These are phyloP conservation scores for Eonycteris spelaea DNA, from an alignment of 2,113 vertebrate species.

Conservation along the genomic window DNA sequence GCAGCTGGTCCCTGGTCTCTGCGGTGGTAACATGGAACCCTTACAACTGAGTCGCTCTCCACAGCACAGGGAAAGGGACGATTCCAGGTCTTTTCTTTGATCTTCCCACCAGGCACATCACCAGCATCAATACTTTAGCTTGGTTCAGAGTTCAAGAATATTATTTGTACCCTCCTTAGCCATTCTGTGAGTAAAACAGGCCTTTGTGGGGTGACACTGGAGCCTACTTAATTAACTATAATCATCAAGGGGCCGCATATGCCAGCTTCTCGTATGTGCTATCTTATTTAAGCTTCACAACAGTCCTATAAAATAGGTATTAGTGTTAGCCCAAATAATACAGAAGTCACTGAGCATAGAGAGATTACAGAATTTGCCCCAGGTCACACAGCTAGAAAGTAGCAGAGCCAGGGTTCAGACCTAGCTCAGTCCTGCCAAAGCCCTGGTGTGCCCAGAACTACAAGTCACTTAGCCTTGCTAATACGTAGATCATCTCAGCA, in stretches of 20 bases:
- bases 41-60: background rate
- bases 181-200: background rate
- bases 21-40: background rate
- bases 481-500: background rate
- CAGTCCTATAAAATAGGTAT: background rate
- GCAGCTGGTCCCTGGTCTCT: background rate
- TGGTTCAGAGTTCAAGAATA: background rate
- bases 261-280: background rate
- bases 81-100: background rate
- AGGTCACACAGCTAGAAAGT: background rate
- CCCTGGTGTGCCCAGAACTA: background rate
- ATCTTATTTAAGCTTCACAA: background rate
- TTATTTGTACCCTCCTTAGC: background rate
- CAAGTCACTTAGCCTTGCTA: background rate
- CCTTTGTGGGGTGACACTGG: background rate
- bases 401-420: background rate
- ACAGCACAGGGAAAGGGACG: background rate
- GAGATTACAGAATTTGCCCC: background rate
- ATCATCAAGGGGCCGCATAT: background rate
- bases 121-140: background rate
- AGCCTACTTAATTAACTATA: background rate
- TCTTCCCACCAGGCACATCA: background rate
- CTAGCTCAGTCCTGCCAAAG: background rate
- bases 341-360: background rate
- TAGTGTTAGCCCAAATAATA: background rate